Percentiles rank a stretch among this genome's conserved stretches.
Evolutionary conservation across 2,797 vertebrate genomes (phyloP).

Genomic region (Arremon brunneinucha): DNA sequence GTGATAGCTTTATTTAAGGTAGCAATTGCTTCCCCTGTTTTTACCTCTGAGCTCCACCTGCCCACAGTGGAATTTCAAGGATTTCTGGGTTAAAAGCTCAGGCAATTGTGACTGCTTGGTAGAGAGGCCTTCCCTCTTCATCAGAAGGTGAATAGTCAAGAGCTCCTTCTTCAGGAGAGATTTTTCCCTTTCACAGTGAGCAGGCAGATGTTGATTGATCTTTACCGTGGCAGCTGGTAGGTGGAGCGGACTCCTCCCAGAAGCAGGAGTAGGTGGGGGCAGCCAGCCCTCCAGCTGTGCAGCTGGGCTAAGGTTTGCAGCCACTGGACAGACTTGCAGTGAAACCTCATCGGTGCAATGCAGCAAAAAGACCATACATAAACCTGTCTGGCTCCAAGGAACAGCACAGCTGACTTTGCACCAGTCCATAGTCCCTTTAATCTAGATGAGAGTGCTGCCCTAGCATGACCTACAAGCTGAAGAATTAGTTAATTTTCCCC

Average conservation of each 20-base stretch:
- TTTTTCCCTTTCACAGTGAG: background rate
- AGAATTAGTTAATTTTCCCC: slow-evolving; percentile 58
- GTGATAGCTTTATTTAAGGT: background rate
- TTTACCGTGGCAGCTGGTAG: background rate
- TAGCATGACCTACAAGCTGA: slow-evolving; percentile 60
- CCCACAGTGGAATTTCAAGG: background rate
- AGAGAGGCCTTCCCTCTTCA: background rate
- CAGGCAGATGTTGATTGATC: background rate
- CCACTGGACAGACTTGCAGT: background rate
- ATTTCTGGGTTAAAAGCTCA: background rate
- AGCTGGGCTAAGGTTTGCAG: background rate
- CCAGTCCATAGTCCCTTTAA: background rate
- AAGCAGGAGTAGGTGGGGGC: background rate
- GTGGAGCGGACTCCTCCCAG: background rate
- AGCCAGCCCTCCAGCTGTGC: background rate
- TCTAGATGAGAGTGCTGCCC: slow-evolving; percentile 32
- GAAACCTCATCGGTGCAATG: background rate
- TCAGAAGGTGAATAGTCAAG: background rate
- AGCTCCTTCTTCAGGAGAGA: background rate
- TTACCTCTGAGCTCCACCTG: background rate
- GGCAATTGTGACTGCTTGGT: background rate
- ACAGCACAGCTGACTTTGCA: background rate
- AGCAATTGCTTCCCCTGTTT: background rate
- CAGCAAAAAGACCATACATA: background rate
- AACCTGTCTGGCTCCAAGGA: background rate